A percentile compares a stretch with the other conserved stretches of the same genome.
These are phyloP conservation scores for Apamea sordens DNA, from an alignment of 2,888 invertebrate genomes.

Conservation along the genomic window DNA sequence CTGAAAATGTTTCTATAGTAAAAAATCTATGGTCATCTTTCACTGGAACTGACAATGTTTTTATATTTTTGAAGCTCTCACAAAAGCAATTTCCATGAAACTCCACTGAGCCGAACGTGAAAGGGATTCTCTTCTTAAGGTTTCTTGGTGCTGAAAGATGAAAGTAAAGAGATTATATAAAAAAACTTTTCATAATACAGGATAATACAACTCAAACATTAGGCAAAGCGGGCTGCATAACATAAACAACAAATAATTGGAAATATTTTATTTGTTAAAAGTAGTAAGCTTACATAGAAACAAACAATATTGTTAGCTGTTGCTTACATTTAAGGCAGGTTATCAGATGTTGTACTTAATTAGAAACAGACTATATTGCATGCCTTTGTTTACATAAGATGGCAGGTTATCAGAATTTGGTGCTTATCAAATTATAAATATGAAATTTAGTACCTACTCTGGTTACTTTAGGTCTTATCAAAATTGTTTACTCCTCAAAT, in stretches of 20 bases:
- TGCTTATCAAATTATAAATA: not conserved
- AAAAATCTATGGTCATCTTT: not conserved
- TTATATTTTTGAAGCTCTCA: not conserved
- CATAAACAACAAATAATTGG: not conserved
- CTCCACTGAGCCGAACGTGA: not conserved
- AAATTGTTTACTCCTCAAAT: constrained; percentile 11
- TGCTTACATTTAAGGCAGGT: not conserved
- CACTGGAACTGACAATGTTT: not conserved
- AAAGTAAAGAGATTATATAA: not conserved
- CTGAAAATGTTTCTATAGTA: not conserved
- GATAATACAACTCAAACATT: not conserved
- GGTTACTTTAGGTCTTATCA: not conserved
- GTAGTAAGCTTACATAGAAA: no score
- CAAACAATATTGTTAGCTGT: not conserved
- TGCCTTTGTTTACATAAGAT: not conserved
- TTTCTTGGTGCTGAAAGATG: not conserved
- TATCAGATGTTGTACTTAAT: not conserved
- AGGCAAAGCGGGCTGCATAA: not conserved
- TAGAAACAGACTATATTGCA: no score
- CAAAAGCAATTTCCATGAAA: not conserved
- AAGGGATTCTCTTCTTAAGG: not conserved
- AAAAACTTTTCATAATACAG: not conserved
- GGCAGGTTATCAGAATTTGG: not conserved
- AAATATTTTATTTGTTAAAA: not conserved
- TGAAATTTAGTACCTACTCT: not conserved